Base-by-base conservation (phyloP, 2,113 vertebrate species). In the Cettia cetti region DNA sequence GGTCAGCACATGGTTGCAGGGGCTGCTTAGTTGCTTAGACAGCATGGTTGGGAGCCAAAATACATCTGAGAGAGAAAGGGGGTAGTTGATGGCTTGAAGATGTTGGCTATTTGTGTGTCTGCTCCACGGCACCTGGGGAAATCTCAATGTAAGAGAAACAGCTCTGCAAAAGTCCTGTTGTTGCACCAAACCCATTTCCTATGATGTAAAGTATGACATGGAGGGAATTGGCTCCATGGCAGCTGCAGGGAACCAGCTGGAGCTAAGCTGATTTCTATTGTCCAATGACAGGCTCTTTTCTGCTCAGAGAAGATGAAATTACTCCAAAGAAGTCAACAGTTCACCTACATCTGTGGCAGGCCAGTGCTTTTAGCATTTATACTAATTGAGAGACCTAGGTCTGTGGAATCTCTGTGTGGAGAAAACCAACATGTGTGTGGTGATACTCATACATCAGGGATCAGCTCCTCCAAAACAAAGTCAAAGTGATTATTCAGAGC, bases 1-100 rank as follows among this genome's bases (percentile, higher is more conserved):
- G 65, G 30, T 8, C 2, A 2, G 9, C 3, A 6, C 1, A 0
- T 0, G 3, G 39, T 5, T 17, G 2, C 72, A 44, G 24, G 3
- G 21, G 65, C 39, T 75, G 72, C 50, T 86, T 3, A 7, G 4
- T 13, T 6, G 1, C 42, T 71, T 42, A 77, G 61, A 37, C 0
- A 5, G 31, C 5, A 4, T 42, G 42, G 20, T 1, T 45, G 49
- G 59, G 44, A 84, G 28, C 72, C 39, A 31, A 47, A 63, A 63
- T 31, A 18, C 4, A 12, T 8, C 59, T n/a, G 18, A 19, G 54
- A 47, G 27, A 13, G 15, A 15, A 3, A 20, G 27, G 7, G 13
- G 21, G 33, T 28, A 47, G 42, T 7, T 22, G 50, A 72, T 47
- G 66, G 27, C 35, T 77, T 15, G 37, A 22, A 53, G n/a, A 33